These are phyloP conservation scores for Anoplius nigerrimus DNA, from an alignment of 2,888 invertebrate genomes.

Conservation along the genomic window DNA sequence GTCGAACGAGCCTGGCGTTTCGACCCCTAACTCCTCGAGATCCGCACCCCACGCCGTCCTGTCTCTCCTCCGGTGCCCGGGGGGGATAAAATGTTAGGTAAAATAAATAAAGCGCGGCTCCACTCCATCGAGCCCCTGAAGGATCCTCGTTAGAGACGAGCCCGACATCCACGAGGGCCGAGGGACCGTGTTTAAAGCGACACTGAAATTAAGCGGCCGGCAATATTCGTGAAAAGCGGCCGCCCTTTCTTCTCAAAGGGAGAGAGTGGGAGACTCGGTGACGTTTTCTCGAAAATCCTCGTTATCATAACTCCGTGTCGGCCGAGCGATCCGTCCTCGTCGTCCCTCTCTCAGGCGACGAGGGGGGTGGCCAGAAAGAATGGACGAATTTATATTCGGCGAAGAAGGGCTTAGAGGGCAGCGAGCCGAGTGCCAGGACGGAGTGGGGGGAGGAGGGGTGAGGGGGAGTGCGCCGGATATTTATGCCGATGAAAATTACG, in stretches of 20 bases:
- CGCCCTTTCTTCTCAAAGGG: slow-evolving; percentile 14
- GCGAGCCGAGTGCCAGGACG: neutral
- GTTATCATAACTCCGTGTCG: slow-evolving; percentile 17
- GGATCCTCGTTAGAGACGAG: slow-evolving; percentile 32
- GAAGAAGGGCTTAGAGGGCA: neutral
- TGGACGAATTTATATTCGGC: slow-evolving; percentile 1
- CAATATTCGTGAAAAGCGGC: slow-evolving; percentile 38
- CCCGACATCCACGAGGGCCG: slow-evolving; percentile 13
- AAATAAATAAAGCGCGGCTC: slow-evolving; percentile 50
- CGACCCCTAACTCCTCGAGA: slow-evolving; percentile 11
- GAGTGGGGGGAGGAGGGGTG: neutral
- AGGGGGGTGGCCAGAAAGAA: neutral
- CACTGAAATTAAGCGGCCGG: slow-evolving; percentile 43
- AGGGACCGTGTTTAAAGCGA: slow-evolving; percentile 27
- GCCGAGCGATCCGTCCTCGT: neutral
- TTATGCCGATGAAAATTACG: too few relatives aligned
- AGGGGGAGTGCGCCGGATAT: neutral
- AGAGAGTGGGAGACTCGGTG: too few relatives aligned
- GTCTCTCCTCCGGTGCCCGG: slow-evolving; percentile 10
- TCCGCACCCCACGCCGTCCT: neutral
- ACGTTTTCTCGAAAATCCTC: slow-evolving; percentile 16
- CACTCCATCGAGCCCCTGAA: slow-evolving; percentile 30
- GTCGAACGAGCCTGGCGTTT: slow-evolving; percentile 34
- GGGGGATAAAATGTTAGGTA: slow-evolving; percentile 46
- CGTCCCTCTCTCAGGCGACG: too few relatives aligned